Conservation (phyloP, 2,113 vertebrate genomes). For the Nipponia nippon region DNA sequence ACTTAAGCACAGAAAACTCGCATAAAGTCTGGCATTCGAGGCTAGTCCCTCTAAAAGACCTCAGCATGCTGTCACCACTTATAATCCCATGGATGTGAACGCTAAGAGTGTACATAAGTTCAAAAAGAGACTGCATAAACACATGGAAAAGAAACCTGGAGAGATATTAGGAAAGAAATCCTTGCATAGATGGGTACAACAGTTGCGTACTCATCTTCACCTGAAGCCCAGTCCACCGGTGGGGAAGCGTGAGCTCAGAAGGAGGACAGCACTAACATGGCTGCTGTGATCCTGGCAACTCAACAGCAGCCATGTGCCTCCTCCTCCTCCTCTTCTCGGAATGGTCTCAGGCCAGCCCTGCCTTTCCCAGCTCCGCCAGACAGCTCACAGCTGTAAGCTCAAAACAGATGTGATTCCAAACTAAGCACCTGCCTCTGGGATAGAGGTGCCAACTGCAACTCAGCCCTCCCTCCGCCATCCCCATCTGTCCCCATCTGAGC, state of each 20-base stretch:
- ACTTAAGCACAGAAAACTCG: background rate
- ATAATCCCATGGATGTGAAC: background rate
- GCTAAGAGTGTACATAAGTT: accelerated
- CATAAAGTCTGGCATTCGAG: background rate
- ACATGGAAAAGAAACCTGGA: background rate
- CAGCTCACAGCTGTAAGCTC: background rate
- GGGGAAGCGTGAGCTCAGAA: accelerated
- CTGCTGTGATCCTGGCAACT: accelerated
- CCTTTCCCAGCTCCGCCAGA: background rate
- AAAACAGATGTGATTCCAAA: background rate
- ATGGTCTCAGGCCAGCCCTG: background rate
- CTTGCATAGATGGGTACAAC: background rate
- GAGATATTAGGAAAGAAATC: background rate
- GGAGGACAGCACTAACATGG: background rate
- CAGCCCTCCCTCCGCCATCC: background rate
- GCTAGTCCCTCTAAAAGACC: background rate
- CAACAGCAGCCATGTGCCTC: background rate
- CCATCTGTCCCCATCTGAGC: background rate
- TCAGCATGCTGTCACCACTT: background rate
- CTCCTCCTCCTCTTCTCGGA: background rate
- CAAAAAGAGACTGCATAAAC: background rate
- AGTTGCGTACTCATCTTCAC: background rate
- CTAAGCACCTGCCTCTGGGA: background rate
- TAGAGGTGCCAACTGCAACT: background rate
- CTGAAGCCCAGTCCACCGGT: background rate